Conservation (phyloP, 2,797 vertebrate genomes). For the Enteromius treurensis region DNA sequence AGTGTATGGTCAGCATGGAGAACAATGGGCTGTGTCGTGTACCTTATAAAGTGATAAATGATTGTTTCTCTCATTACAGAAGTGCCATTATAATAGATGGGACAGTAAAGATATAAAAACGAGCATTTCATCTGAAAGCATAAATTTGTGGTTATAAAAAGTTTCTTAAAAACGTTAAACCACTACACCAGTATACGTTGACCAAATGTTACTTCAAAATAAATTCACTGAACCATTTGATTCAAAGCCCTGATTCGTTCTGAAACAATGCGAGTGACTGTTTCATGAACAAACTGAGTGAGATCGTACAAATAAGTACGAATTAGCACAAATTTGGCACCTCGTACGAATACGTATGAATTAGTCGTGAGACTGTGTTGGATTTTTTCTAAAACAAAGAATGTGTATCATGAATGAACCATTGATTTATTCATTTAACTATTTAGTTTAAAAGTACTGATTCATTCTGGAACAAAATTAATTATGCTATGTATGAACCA, state of each 20-base stretch:
- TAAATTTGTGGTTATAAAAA: conserved; percentile 10
- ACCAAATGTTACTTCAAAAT: not conserved
- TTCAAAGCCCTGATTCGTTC: not conserved
- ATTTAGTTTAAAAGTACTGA: not conserved
- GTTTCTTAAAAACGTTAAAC: not conserved
- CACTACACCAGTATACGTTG: not conserved
- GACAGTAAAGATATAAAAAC: conserved; percentile 16
- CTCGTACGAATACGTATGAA: no score
- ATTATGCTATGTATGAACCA: no score
- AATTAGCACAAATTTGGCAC: no score
- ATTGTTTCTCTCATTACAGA: conserved; percentile 28
- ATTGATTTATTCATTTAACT: not conserved
- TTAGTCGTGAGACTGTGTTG: no score
- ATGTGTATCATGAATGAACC: no score
- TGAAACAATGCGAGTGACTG: not conserved
- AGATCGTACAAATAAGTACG: no score
- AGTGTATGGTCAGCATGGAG: conserved; percentile 58
- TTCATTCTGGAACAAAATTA: not conserved
- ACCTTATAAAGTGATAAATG: conserved; percentile 43
- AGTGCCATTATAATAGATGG: conserved; percentile 7
- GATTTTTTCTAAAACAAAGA: no score
- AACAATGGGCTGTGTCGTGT: conserved; percentile 52
- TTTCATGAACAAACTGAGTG: no score
- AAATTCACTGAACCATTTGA: not conserved
- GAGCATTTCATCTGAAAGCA: not conserved